These are phyloP conservation scores for Drosophila gunungcola DNA, from an alignment of 1,140 invertebrate species.

Conservation along the genomic window DNA sequence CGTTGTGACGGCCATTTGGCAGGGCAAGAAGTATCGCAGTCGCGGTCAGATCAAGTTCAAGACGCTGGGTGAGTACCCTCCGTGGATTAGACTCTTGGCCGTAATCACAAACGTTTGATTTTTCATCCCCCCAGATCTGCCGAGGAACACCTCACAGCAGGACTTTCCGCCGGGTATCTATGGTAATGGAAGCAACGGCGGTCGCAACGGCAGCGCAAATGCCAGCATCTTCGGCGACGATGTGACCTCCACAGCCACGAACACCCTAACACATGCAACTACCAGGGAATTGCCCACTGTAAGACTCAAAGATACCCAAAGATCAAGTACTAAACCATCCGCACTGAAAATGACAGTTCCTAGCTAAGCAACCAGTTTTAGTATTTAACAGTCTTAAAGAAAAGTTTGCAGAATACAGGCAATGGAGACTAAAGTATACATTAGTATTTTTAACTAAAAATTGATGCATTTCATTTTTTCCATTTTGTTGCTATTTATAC, in stretches of 20 bases:
- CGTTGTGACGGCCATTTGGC: slow-evolving; percentile 91
- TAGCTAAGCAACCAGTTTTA: no score
- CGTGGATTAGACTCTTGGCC: background rate
- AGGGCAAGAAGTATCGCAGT: slow-evolving; percentile 91
- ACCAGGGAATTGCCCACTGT: slow-evolving; percentile 81
- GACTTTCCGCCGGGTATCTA: slow-evolving; percentile 84
- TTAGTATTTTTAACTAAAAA: no score
- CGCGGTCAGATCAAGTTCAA: slow-evolving; percentile 92
- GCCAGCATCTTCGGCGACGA: slow-evolving; percentile 74
- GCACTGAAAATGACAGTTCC: no score
- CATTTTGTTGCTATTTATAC: no score
- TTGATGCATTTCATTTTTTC: no score
- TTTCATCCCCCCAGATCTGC: slow-evolving; percentile 86
- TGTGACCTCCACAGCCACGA: slow-evolving; percentile 79
- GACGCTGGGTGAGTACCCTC: slow-evolving; percentile 89
- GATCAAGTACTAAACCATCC: background rate
- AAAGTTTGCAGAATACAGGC: no score
- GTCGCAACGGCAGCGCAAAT: slow-evolving; percentile 84
- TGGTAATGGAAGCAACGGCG: slow-evolving; percentile 85
- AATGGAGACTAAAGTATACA: no score
- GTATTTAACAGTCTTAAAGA: no score
- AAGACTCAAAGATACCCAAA: background rate
- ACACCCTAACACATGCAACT: slow-evolving; percentile 85
- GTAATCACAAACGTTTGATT: background rate
- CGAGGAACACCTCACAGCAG: slow-evolving; percentile 89